Evolutionary conservation across 2,797 vertebrate genomes (phyloP), one percentile per base, ranked within the genome.

Genomic region (Melanotaenia trifasciata): DNA sequence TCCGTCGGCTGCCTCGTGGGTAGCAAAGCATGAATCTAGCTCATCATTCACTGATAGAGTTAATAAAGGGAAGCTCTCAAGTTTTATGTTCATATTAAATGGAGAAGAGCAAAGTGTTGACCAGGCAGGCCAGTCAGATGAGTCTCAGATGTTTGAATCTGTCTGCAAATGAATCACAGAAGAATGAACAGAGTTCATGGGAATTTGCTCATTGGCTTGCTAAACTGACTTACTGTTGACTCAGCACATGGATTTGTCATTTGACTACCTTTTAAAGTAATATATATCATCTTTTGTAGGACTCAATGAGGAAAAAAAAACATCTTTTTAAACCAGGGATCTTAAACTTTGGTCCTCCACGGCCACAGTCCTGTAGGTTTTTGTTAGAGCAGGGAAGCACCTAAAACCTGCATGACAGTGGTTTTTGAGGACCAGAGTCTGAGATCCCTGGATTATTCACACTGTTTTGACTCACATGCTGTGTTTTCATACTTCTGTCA

Each of bases 111-210:
- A 38, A 64, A 33, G 53, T 56, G 61, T 11, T 58, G 38, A 70
- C 59, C 4, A 2, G 45, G 61, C 38, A 16, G 43, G 54, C 20
- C 0, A n/a, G 33, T 86, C 78, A 83, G 66, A 66, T 71, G 72
- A 87, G 57, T 11, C 53, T 85, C 72, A 64, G 71, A 78, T 74
- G 58, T 26, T 61, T 24, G n/a, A 47, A 54, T 33, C 32, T 7
- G 32, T 33, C 32, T 33, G 38, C 35, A 64, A 54, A 3, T 26
- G 14, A 26, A 35, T 45, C 24, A 24, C 11, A 7, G 32, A 18
- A 32, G 32, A 10, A 47, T 64, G 22, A 58, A 5, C 3, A 38
- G 33, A n/a, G 57, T 66, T 58, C 13, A 50, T 35, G 12, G 11
- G 24, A 16, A 53, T 53, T n/a, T 8, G 6, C 6, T 53, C 11